Base-by-base conservation (phyloP, 2,797 vertebrate species). In the Dryobates pubescens region DNA sequence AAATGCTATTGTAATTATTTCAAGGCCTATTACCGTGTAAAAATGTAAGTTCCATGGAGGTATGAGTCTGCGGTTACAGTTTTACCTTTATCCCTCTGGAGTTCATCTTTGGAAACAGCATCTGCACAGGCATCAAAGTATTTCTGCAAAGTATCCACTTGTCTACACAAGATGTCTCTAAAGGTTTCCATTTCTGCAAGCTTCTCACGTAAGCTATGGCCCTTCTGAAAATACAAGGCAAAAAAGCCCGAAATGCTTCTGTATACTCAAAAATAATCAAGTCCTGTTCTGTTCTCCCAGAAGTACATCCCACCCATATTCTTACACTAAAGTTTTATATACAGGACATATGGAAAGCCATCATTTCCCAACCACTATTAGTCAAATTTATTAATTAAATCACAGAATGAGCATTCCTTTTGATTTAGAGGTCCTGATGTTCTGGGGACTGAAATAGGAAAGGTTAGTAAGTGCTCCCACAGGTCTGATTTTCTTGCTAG, bases 151-250 rank as follows among this genome's bases (percentile, higher is more conserved):
- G 99, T 99, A 97, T 99, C 99, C 83, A 99, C 99, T 95, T 99
- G 99, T 98, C 99, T 98, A 96, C 99, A 99, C 54, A 99, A 97
- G 96, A 99, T 99, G 94, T 99, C 99, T 94, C 99, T 98, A 95
- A 99, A 99, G 13, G 99, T 99, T 97, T 99, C 99, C 99, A 99
- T 99, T 98, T 99, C 99, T 61, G 99, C 98, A 94, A 99, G 97
- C 95, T 99, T 99, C 96, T 99, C 99, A 26, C 98, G 98, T 92
- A 99, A 98, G 96, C 99, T 98, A 97, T 99, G 98, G 64, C 99
- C 99, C 97, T 99, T 99, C 99, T 99, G 97, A 64, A 96, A 96
- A 96, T 2, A 67, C 2, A 74, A 73, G 53, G 4, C 6, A 71
- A 30, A 81, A 79, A 49, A n/a, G 27, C 1, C 7, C 56, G 12